phyloP scores from a whole-genome alignment of 2,113 vertebrate genomes.

The Sapajus apella region DNA sequence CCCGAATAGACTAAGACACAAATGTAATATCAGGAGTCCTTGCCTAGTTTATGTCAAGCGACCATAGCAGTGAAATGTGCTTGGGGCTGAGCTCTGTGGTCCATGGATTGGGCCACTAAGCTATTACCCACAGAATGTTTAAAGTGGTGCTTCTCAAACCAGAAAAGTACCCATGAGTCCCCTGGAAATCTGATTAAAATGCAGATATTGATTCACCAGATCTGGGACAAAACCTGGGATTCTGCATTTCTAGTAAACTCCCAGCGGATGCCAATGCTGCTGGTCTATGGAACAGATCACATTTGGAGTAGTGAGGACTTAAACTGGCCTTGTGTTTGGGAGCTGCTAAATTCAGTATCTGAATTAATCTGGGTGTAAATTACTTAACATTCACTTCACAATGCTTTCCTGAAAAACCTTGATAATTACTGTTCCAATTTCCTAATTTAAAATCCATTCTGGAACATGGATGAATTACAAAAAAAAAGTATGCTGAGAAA shows the following conservation, averaged over 20 bases:
- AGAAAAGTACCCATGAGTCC: neutral
- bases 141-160: neutral
- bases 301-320: neutral
- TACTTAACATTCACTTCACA: neutral
- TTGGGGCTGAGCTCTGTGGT: neutral
- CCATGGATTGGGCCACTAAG: neutral
- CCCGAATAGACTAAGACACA: neutral
- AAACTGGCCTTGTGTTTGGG: neutral
- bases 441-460: neutral
- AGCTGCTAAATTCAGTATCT: neutral
- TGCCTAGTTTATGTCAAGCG: neutral
- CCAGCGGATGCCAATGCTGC: neutral
- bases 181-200: neutral
- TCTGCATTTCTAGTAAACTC: constrained; percentile 9
- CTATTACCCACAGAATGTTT: neutral
- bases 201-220: neutral
- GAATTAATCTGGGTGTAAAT: neutral
- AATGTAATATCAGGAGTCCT: neutral
- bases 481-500: constrained; percentile 25
- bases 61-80: neutral
- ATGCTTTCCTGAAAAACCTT: constrained; percentile 10
- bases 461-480: neutral
- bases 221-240: neutral
- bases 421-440: neutral
- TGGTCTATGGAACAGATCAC: neutral